A percentile compares a stretch with the other conserved stretches of the same genome.
phyloP scores from a whole-genome alignment of 2,113 vertebrate genomes.

The Cololabis saira region DNA sequence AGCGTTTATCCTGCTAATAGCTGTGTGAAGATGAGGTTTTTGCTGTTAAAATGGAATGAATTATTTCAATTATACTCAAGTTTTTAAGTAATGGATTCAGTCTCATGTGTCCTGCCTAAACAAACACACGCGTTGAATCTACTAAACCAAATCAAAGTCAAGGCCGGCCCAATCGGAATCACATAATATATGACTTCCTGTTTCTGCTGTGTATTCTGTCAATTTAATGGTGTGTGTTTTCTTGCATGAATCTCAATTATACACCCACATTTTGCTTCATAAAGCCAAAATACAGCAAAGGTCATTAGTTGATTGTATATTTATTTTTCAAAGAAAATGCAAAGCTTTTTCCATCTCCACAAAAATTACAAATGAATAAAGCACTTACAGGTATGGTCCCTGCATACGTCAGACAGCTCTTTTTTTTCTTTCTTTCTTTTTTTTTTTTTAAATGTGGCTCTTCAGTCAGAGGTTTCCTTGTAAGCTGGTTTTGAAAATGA shows the following conservation, averaged over 20 bases:
- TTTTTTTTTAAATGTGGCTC: conserved; percentile 42
- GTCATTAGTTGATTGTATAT: background rate
- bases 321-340: conserved; percentile 9
- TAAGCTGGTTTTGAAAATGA: conserved; percentile 81
- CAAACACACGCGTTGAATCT: conserved; percentile 48
- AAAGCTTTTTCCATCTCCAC: conserved; percentile 18
- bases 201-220: conserved; percentile 39
- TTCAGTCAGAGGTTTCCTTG: conserved; percentile 65
- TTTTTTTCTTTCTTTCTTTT: conserved; percentile 26
- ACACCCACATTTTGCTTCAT: conserved; percentile 6
- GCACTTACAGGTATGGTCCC: conserved; percentile 60
- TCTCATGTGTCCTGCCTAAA: conserved; percentile 27
- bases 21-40: conserved; percentile 26
- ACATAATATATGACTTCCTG: conserved; percentile 30
- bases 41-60: conserved; percentile 32
- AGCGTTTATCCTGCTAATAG: conserved; percentile 33
- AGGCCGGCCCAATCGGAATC: conserved; percentile 36
- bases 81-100: conserved; percentile 37
- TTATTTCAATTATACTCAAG: conserved; percentile 29
- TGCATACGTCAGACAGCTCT: conserved; percentile 33
- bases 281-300: conserved; percentile 14
- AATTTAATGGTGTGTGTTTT: conserved; percentile 18
- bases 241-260: conserved; percentile 7
- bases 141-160: conserved; percentile 25
- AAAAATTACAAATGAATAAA: conserved; percentile 45